Evolutionary conservation across 2,113 vertebrate genomes (phyloP), one percentile per base, ranked within the genome.

Genomic region (Panthera leo): DNA sequence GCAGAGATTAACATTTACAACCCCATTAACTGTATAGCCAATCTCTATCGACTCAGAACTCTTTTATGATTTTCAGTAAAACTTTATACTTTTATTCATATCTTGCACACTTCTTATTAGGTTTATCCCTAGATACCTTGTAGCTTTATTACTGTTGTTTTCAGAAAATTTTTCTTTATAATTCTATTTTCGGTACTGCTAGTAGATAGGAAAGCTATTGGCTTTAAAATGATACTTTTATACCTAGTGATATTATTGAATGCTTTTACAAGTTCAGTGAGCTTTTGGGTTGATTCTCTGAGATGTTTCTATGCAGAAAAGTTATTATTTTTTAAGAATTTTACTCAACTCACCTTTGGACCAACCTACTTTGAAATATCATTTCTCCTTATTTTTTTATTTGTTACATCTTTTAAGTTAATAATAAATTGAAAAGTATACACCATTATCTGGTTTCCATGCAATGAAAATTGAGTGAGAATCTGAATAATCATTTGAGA

Each of bases 401-500:
- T 55, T 92, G n/a, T 68, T 89, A 25, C 27, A 61, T 39, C 91
- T 86, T 58, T 88, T 48, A 65, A 75, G 79, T 63, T 61, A 91
- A 58, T 70, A 89, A 70, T 80, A 80, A 70, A 91, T 82, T 76
- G 0, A 67, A 89, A 68, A 79, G 14, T 79, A 68, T 65, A 19
- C 42, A 48, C 5, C 7, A 58, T 80, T 87, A 67, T 18, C 39
- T 71, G 19, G 5, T 71, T 85, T 83, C 45, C 15, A 53, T 80
- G 51, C 34, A 93, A 88, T 85, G 10, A 80, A 97, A 96, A 51
- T n/a, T 82, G 27, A 86, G 27, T 53, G 23, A 80, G 85, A 92
- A 80, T 39, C 53, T 96, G 61, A 96, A 73, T 92, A 94, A 89
- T 70, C 76, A 67, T 86, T 36, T 89, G 79, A 51, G 85, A 48